Conservation (phyloP, 1,140 invertebrate genomes). For the Dendroctonus valens region DNA sequence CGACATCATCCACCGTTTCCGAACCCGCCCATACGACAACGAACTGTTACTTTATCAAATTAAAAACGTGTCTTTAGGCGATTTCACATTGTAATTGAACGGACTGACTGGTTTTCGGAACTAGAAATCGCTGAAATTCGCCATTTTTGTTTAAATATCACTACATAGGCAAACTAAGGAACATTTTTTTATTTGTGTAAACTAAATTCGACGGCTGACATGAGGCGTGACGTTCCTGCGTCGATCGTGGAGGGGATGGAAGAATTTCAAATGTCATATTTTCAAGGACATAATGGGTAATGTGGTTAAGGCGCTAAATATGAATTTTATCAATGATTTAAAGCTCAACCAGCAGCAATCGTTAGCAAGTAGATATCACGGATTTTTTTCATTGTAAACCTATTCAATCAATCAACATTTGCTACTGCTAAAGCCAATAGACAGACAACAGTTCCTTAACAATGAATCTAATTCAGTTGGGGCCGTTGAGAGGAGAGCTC, state of each 20-base stretch:
- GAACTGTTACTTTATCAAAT: slow-evolving; percentile 30
- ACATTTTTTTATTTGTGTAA: slow-evolving; percentile 41
- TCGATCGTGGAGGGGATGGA: slow-evolving; percentile 21
- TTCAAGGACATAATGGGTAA: slow-evolving; percentile 34
- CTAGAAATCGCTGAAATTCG: slow-evolving; percentile 18
- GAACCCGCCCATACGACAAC: slow-evolving; percentile 39
- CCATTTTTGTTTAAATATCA: slow-evolving; percentile 11
- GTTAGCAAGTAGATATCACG: too few relatives aligned
- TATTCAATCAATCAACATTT: too few relatives aligned
- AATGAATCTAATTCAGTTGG: too few relatives aligned
- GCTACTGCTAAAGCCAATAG: too few relatives aligned
- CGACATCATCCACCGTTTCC: slow-evolving; percentile 30
- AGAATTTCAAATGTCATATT: slow-evolving; percentile 23
- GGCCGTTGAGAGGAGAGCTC: too few relatives aligned
- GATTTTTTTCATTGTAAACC: too few relatives aligned
- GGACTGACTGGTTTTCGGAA: slow-evolving; percentile 17
- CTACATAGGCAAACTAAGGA: background rate
- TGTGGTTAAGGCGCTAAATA: slow-evolving; percentile 42
- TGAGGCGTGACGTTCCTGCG: slow-evolving; percentile 12
- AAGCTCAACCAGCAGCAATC: too few relatives aligned
- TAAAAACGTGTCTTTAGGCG: slow-evolving; percentile 14
- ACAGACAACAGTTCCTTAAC: too few relatives aligned
- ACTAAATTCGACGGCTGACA: slow-evolving; percentile 33
- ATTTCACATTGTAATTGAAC: slow-evolving; percentile 23
- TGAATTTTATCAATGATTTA: slow-evolving; percentile 25